These are phyloP conservation scores for Gallinago jamesoni DNA, from an alignment of 2,113 vertebrate genomes.

Conservation along the genomic window DNA sequence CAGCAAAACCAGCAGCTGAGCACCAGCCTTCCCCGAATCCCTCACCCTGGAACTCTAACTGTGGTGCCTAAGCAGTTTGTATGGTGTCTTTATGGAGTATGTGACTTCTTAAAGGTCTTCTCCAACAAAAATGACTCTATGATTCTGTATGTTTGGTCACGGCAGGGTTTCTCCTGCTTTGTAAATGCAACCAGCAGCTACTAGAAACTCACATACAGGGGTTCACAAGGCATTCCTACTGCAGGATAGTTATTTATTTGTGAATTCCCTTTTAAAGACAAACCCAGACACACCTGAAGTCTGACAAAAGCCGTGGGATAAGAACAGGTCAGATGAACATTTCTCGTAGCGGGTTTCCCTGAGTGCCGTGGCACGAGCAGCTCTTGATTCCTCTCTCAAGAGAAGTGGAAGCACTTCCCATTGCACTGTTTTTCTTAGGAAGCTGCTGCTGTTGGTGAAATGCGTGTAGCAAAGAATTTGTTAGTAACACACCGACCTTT, in stretches of 20 bases:
- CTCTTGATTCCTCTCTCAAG: neutral
- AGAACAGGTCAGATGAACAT: neutral
- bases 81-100: rapidly evolving
- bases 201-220: neutral
- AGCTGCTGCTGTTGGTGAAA: neutral
- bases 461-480: neutral
- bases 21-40: neutral
- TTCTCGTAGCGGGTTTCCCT: neutral
- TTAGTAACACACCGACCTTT: neutral
- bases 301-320: neutral
- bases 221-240: neutral
- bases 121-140: neutral
- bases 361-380: neutral
- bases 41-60: rapidly evolving
- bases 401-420: neutral
- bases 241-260: rapidly evolving
- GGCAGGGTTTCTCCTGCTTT: neutral
- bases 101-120: neutral
- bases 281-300: neutral
- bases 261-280: neutral
- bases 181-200: neutral
- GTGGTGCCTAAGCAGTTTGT: rapidly evolving
- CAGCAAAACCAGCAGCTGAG: neutral
- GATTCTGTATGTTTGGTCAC: neutral
- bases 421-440: neutral